Conservation (phyloP, 2,888 invertebrate genomes). For the Perizoma affinitatum region DNA sequence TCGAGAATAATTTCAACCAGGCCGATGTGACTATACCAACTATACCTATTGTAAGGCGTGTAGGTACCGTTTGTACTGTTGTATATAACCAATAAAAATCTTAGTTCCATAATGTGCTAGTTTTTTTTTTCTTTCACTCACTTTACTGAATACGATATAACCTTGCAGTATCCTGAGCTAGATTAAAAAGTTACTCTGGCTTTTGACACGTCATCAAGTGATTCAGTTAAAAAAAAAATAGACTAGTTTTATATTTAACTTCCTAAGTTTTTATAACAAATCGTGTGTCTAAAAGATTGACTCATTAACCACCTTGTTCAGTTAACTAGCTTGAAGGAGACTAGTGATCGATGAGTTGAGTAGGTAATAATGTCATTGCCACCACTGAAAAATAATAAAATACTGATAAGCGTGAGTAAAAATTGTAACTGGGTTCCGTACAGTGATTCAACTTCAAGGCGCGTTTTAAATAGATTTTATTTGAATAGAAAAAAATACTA, state of each 20-base stretch:
- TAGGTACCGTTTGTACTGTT: too few species aligned
- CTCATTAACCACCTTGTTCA: slow-evolving; percentile 40
- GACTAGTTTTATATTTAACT: slow-evolving; percentile 35
- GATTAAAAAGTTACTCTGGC: not conserved
- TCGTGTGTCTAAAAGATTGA: slow-evolving; percentile 27
- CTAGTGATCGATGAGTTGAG: slow-evolving; percentile 50
- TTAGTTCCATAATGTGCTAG: too few species aligned
- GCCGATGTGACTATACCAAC: too few species aligned
- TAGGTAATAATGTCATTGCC: slow-evolving; percentile 47
- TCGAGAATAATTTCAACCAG: too few species aligned
- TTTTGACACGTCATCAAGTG: slow-evolving; percentile 2
- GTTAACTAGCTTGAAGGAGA: slow-evolving; percentile 44
- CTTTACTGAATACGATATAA: not conserved
- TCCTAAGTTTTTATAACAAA: slow-evolving; percentile 46
- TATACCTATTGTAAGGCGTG: too few species aligned
- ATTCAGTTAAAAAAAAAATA: slow-evolving; percentile 30
- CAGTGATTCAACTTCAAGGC: too few species aligned
- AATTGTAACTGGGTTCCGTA: too few species aligned
- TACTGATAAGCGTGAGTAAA: too few species aligned
- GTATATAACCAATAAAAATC: too few species aligned
- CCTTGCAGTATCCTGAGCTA: slow-evolving; percentile 3
- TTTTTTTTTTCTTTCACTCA: too few species aligned
- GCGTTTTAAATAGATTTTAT: too few species aligned
- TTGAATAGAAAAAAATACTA: too few species aligned
- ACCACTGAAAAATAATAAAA: slow-evolving; percentile 29